phyloP scores from a whole-genome alignment of 2,113 vertebrate species.

The Coregonus clupeaformis region DNA sequence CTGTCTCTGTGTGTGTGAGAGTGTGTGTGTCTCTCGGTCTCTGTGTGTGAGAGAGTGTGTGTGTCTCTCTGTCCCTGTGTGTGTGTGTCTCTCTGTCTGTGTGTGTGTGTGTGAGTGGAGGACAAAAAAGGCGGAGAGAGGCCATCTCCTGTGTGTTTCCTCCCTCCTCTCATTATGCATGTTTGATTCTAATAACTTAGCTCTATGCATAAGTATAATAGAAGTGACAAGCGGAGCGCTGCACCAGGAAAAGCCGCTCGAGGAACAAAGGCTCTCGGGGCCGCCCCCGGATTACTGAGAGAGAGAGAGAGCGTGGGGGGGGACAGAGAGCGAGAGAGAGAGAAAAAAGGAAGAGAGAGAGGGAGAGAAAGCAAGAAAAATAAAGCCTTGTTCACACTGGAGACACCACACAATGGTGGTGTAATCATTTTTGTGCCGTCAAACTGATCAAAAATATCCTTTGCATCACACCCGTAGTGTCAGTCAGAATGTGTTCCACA shows the following conservation, averaged over 20 bases:
- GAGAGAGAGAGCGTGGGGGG: conserved; percentile 17
- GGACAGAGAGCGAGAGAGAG: not conserved
- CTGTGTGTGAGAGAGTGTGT: no score
- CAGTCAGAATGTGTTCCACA: no score
- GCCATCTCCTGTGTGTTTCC: conserved; percentile 29
- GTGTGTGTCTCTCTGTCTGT: conserved; percentile 1
- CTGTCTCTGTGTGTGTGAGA: no score
- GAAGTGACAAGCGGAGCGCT: conserved; percentile 45
- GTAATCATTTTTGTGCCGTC: no score
- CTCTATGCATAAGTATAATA: conserved; percentile 39
- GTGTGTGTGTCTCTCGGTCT: no score
- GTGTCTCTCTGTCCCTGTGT: not conserved
- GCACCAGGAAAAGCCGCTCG: conserved; percentile 18
- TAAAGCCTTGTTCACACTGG: not conserved
- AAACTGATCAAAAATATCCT: no score
- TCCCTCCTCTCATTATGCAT: conserved; percentile 41
- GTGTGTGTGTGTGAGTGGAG: not conserved
- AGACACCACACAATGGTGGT: no score
- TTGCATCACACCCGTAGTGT: no score
- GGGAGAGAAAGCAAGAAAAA: not conserved
- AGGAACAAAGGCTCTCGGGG: conserved; percentile 25
- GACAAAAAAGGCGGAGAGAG: not conserved
- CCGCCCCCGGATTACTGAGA: conserved; percentile 21
- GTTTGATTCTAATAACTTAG: conserved; percentile 47
- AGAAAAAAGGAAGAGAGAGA: not conserved